Percentiles rank a stretch among this genome's conserved stretches.
Conservation (phyloP, 2,888 invertebrate species). For the Spicauda simplicius region DNA sequence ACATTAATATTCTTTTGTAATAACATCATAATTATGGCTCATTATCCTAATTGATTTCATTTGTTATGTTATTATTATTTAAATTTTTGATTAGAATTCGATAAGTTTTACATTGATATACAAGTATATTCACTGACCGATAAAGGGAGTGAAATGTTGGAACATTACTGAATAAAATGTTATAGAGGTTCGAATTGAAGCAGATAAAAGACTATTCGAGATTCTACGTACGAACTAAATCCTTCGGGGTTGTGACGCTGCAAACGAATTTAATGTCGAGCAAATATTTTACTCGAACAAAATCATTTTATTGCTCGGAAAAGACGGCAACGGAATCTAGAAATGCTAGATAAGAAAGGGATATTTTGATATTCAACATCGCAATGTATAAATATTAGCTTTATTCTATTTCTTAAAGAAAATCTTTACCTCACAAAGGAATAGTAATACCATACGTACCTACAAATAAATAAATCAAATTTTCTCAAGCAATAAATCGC, state of each 20-base stretch:
- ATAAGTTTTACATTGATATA: no score
- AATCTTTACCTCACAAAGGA: not conserved
- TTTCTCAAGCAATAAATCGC: not conserved
- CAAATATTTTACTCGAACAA: conserved; percentile 26
- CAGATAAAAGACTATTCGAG: conserved; percentile 3
- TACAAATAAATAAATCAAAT: not conserved
- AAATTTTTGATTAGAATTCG: not conserved
- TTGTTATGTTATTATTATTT: conserved; percentile 4
- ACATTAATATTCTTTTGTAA: conserved; percentile 1
- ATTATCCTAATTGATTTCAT: conserved; percentile 18
- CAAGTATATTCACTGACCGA: conserved; percentile 3
- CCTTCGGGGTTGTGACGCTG: conserved; percentile 6
- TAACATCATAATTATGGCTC: conserved; percentile 9
- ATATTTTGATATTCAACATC: not conserved
- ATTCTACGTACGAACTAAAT: conserved; percentile 16
- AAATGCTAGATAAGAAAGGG: not conserved
- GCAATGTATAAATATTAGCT: not conserved
- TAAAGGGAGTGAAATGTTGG: not conserved
- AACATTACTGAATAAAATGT: conserved; percentile 3
- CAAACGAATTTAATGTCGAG: conserved; percentile 12
- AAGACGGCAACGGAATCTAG: conserved; percentile 4
- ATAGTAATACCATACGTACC: no score
- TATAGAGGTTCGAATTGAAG: conserved; percentile 1
- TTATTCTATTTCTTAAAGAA: not conserved
- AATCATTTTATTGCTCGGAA: conserved; percentile 21